Base-by-base conservation (phyloP, 2,888 invertebrate genomes). In the Carterocephalus palaemon region DNA sequence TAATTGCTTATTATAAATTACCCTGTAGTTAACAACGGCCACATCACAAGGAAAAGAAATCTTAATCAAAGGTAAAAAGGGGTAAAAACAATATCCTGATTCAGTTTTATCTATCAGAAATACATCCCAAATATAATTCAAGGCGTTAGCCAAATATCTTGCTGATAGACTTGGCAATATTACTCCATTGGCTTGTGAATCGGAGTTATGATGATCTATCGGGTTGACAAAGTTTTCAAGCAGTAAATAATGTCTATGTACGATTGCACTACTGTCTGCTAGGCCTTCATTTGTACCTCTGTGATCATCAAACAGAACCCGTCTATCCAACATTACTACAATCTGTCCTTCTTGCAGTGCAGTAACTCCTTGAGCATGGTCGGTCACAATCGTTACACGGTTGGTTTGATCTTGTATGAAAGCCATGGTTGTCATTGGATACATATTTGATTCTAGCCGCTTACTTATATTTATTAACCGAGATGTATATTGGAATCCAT, bases 271-370 rank as follows among this genome's bases (percentile, higher is more conserved):
- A 74, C 95, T 98, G 71, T 99, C 98, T 0, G 95, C 92, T 1
- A 99, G 90, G 4, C 97, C 97, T 75, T 98, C 97, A 2, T 93
- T 93, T 89, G 97, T 92, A 2, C 98, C 99, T 51, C 98, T 89
- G 7, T 94, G 93, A 63, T 99, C 99, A 68, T 99, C 96, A 68
- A 95, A 96, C 5, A 95, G 88, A 1, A 98, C 93, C 42, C 97
- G 87, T 8, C 99, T 88, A 64, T 99, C 99, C 48, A 99, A 81
- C 93, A 99, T 95, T 0, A 98, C 91, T 62, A 98, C 95, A 32
- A 99, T 64, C 76, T 92, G 93, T 1, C 98, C 98, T 3, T 94
- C 92, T 61, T 96, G 93, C 72, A 95, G 92, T 48, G 95, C 93
- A 1, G 97, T 93, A 0, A 95, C 92, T 1, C 97, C 99, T 88